Percentiles rank a stretch among this genome's conserved stretches.
phyloP scores from a whole-genome alignment of 1,140 invertebrate species.

The Antheraea mylitta region DNA sequence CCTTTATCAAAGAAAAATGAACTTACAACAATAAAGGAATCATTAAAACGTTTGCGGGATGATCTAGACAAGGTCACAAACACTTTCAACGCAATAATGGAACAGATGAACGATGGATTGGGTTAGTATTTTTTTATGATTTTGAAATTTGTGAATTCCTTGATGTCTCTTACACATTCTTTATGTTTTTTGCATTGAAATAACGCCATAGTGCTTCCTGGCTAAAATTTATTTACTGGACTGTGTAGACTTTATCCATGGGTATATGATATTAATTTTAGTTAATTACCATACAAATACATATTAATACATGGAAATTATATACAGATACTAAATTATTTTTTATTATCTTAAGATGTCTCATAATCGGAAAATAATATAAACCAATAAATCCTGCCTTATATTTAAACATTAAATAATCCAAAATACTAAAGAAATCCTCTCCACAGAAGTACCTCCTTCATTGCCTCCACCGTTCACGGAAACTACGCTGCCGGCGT shows the following conservation, averaged over 20 bases:
- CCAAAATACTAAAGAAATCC: no score
- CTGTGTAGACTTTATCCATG: no score
- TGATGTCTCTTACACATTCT: no score
- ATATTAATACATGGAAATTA: no score
- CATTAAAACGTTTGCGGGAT: constrained; percentile 26
- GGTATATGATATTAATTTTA: no score
- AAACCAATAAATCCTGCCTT: background rate
- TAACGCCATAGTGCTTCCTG: no score
- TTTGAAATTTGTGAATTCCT: background rate
- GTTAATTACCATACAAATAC: no score
- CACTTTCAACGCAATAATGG: constrained; percentile 38
- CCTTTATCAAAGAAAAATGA: constrained; percentile 26
- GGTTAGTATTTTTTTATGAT: constrained; percentile 8
- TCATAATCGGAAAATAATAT: background rate
- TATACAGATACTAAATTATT: background rate
- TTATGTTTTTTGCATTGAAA: no score
- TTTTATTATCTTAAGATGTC: background rate
- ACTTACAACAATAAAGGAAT: constrained; percentile 20
- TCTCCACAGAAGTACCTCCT: background rate
- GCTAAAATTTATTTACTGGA: no score
- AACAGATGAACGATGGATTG: constrained; percentile 7
- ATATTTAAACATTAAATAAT: background rate
- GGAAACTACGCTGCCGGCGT: background rate
- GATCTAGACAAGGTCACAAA: constrained; percentile 42
- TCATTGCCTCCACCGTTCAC: no score